phyloP scores from a whole-genome alignment of 2,797 vertebrate species.

The Helicolenus hilgendorfi region DNA sequence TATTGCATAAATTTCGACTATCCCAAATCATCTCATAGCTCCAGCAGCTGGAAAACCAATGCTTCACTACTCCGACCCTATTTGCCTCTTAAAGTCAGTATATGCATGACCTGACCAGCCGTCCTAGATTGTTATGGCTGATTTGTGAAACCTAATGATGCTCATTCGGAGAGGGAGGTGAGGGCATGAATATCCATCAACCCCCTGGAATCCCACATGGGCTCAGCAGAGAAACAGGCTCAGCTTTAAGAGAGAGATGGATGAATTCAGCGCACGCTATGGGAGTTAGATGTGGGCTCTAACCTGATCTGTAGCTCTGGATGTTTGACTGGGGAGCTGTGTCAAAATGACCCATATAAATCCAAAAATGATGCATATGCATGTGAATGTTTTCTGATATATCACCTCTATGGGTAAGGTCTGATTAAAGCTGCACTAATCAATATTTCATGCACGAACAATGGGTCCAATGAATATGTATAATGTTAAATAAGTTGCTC shows the following conservation, averaged over 20 bases:
- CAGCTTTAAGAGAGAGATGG: conserved; percentile 43
- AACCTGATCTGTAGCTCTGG: conserved; percentile 18
- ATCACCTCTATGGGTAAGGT: neutral
- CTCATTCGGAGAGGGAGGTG: conserved; percentile 20
- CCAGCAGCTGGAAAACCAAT: conserved; percentile 8
- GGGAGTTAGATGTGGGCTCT: conserved; percentile 43
- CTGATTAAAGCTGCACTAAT: neutral
- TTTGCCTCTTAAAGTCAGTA: conserved; percentile 26
- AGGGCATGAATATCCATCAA: conserved; percentile 47
- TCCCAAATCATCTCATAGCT: neutral
- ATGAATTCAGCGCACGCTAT: conserved; percentile 26
- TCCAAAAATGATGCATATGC: neutral
- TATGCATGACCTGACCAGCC: conserved; percentile 13
- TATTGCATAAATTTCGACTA: neutral
- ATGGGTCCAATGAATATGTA: neutral
- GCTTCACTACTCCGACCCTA: conserved; percentile 3
- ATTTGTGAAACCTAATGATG: conserved; percentile 47
- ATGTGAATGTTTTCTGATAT: neutral
- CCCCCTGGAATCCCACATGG: conserved; percentile 9
- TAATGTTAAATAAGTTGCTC: neutral
- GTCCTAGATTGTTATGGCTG: neutral
- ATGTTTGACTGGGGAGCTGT: conserved; percentile 11
- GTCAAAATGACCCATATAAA: neutral
- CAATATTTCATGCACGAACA: neutral
- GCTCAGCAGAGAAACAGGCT: conserved; percentile 35